Conservation (phyloP, 2,888 invertebrate species). For the Amblyjoppa fuscipennis region DNA sequence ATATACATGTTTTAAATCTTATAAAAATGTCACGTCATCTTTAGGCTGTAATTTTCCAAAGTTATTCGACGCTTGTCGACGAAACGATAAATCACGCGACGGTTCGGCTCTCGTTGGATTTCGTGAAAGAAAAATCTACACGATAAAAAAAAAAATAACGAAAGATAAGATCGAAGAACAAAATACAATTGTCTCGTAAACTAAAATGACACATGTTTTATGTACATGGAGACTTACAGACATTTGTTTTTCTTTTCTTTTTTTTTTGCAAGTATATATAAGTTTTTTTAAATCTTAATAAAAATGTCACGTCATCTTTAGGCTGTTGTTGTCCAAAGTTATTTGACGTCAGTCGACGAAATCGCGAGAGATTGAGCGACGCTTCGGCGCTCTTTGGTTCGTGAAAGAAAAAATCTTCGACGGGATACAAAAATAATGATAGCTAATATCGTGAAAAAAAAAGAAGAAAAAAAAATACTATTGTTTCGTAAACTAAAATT, state of each 20-base stretch:
- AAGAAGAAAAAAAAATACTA: background rate
- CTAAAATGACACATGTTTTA: background rate
- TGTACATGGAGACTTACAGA: background rate
- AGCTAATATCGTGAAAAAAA: background rate
- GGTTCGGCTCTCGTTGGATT: no score
- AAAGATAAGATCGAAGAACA: no score
- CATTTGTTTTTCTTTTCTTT: background rate
- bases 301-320: background rate
- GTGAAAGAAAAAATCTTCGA: background rate
- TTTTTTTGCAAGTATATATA: no score
- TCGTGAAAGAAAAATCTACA: background rate
- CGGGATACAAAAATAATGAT: background rate
- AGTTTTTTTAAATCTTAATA: background rate
- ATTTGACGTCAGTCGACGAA: background rate
- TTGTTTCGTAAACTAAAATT: conserved; percentile 6
- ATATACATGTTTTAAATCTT: no score
- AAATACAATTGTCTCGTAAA: no score
- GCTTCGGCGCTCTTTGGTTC: background rate
- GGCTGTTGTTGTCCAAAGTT: background rate
- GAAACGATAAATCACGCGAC: no score
- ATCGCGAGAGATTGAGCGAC: no score
- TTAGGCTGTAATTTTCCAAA: background rate
- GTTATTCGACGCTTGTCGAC: background rate
- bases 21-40: background rate
- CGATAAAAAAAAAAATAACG: no score